Evolutionary conservation across 2,113 vertebrate genomes (phyloP).

Genomic region (Stigmatopora nigra): DNA sequence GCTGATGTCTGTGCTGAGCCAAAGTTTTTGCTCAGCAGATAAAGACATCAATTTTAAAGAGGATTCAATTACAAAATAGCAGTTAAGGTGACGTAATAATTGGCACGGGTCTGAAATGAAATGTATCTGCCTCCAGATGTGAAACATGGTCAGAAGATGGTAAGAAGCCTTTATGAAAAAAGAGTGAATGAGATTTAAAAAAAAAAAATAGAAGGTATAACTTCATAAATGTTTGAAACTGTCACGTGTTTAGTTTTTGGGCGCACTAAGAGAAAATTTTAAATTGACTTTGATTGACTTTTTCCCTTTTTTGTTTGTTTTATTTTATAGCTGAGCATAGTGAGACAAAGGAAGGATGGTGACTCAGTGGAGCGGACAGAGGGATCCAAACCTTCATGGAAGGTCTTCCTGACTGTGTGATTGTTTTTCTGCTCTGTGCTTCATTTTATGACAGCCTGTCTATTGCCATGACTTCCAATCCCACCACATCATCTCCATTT

Average conservation of each 20-base stretch:
- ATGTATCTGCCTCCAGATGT: not conserved
- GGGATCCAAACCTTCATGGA: slow-evolving; percentile 72
- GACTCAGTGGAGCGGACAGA: slow-evolving; percentile 67
- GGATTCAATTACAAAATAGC: not conserved
- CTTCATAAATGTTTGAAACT: slow-evolving; percentile 11
- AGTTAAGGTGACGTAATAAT: not conserved
- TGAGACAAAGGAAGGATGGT: slow-evolving; percentile 69
- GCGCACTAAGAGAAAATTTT: slow-evolving; percentile 19
- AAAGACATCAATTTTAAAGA: not conserved
- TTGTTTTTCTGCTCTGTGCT: slow-evolving; percentile 45
- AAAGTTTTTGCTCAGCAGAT: not conserved
- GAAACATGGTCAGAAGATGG: not conserved
- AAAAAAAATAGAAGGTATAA: slow-evolving; percentile 8
- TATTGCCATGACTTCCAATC: not conserved
- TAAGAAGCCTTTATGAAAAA: not conserved
- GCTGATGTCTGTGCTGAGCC: not conserved
- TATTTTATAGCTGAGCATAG: slow-evolving; percentile 60
- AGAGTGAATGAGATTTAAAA: slow-evolving; percentile 7
- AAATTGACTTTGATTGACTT: slow-evolving; percentile 22
- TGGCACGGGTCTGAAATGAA: not conserved
- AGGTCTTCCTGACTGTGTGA: slow-evolving; percentile 63
- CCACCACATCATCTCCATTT: not conserved
- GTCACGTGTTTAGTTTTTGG: slow-evolving; percentile 27
- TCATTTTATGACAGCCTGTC: slow-evolving; percentile 21
- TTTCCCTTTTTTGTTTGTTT: slow-evolving; percentile 22